Evolutionary conservation across 2,797 vertebrate species (phyloP).

Genomic region (Poecilia picta): DNA sequence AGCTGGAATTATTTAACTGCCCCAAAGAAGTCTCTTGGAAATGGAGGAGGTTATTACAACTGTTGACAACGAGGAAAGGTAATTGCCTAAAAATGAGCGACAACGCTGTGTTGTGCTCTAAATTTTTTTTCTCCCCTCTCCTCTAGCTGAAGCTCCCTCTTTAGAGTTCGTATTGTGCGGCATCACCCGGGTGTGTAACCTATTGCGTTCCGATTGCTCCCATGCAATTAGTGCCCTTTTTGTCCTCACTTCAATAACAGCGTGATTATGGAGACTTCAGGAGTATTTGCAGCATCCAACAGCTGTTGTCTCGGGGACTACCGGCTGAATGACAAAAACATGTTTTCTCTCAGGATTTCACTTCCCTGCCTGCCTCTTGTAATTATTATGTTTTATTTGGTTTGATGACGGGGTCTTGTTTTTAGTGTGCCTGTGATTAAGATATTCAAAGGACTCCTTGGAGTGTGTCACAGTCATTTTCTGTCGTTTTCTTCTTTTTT

Average conservation of each 20-base stretch:
- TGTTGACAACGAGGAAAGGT: slow-evolving; percentile 99
- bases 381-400: slow-evolving; percentile 89
- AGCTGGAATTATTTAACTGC: slow-evolving; percentile 99
- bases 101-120: slow-evolving; percentile 95
- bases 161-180: slow-evolving; percentile 92
- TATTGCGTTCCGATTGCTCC: slow-evolving; percentile 99
- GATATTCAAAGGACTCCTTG: slow-evolving; percentile 95
- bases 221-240: slow-evolving; percentile 99
- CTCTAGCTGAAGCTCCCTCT: slow-evolving; percentile 61
- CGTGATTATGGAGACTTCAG: slow-evolving; percentile 99
- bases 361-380: slow-evolving; percentile 88
- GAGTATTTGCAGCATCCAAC: slow-evolving; percentile 98
- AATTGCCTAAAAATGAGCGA: slow-evolving; percentile 99
- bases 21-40: slow-evolving; percentile 94
- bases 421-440: slow-evolving; percentile 99
- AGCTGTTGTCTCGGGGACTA: slow-evolving; percentile 99
- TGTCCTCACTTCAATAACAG: slow-evolving; percentile 99
- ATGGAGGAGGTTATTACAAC: slow-evolving; percentile 99
- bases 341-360: slow-evolving; percentile 97
- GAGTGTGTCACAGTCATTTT: slow-evolving; percentile 77
- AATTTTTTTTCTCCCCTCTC: slow-evolving; percentile 65
- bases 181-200: slow-evolving; percentile 99
- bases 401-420: slow-evolving; percentile 92
- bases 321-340: slow-evolving; percentile 99
- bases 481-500: slow-evolving; percentile 46